These are phyloP conservation scores for Trisateles emortualis DNA, from an alignment of 2,888 invertebrate genomes.

Conservation along the genomic window DNA sequence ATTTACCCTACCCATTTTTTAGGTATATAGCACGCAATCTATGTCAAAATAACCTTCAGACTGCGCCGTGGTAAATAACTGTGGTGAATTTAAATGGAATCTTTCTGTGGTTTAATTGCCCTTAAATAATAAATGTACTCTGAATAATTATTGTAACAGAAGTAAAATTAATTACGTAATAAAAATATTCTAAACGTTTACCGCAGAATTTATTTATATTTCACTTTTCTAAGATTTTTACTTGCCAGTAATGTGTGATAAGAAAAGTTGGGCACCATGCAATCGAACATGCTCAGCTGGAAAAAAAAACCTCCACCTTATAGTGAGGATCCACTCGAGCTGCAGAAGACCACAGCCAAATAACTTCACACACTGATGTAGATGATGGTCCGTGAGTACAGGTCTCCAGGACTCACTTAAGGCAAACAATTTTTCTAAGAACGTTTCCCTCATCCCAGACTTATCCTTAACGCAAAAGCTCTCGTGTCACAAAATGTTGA, in stretches of 20 bases:
- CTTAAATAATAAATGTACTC: slow-evolving; percentile 16
- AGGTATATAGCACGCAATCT: slow-evolving; percentile 60
- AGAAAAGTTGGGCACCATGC: too few relatives aligned
- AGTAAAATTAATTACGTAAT: slow-evolving; percentile 13
- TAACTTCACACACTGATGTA: too few relatives aligned
- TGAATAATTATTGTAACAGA: slow-evolving; percentile 7
- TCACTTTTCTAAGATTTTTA: slow-evolving; percentile 9
- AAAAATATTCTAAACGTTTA: slow-evolving; percentile 14
- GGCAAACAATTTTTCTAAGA: too few relatives aligned
- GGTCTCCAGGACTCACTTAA: too few relatives aligned
- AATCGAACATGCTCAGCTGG: too few relatives aligned
- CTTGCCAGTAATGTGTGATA: background rate
- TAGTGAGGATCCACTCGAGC: too few relatives aligned
- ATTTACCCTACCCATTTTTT: slow-evolving; percentile 52
- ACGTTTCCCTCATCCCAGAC: too few relatives aligned
- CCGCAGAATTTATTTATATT: slow-evolving; percentile 8
- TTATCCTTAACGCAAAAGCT: too few relatives aligned
- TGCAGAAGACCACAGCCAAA: too few relatives aligned
- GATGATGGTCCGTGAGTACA: too few relatives aligned
- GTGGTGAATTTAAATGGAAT: slow-evolving; percentile 36
- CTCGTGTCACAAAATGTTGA: too few relatives aligned
- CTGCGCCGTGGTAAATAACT: slow-evolving; percentile 44
- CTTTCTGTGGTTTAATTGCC: slow-evolving; percentile 51
- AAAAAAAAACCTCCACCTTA: too few relatives aligned
- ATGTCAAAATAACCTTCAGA: slow-evolving; percentile 55